Conservation (phyloP, 1,140 invertebrate genomes). For the Micrasema minimum region DNA sequence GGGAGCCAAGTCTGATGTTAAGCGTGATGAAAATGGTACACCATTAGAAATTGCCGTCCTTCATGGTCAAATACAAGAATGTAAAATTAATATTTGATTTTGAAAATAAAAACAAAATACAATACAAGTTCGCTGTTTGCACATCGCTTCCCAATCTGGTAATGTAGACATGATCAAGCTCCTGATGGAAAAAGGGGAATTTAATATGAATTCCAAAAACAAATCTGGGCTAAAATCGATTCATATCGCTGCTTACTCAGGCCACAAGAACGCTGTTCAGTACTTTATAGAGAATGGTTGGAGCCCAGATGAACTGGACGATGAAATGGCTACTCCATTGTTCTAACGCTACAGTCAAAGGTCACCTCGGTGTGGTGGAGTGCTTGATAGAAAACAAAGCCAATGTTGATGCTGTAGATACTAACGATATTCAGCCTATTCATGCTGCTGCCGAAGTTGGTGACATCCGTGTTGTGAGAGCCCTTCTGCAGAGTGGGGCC, state of each 20-base stretch:
- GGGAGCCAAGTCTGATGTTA: background rate
- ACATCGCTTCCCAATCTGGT: background rate
- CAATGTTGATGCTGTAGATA: background rate
- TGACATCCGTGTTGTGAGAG: background rate
- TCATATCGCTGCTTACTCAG: background rate
- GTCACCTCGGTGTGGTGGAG: background rate
- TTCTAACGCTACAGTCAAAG: background rate
- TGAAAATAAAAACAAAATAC: background rate
- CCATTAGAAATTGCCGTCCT: background rate
- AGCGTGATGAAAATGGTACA: background rate
- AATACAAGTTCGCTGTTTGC: background rate
- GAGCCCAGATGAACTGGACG: background rate
- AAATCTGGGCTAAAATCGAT: background rate
- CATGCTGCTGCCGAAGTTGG: background rate
- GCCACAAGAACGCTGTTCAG: background rate
- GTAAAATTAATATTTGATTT: background rate
- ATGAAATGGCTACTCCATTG: background rate
- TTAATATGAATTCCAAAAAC: background rate
- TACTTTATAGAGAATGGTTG: constrained; percentile 4
- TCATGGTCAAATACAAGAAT: background rate
- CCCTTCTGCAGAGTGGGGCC: background rate
- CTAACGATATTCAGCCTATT: background rate
- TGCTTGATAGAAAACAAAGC: constrained; percentile 1
- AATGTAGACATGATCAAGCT: background rate
- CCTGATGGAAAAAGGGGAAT: background rate